Evolutionary conservation across 2,113 vertebrate genomes (phyloP).

Genomic region (Odontophorus gujanensis): DNA sequence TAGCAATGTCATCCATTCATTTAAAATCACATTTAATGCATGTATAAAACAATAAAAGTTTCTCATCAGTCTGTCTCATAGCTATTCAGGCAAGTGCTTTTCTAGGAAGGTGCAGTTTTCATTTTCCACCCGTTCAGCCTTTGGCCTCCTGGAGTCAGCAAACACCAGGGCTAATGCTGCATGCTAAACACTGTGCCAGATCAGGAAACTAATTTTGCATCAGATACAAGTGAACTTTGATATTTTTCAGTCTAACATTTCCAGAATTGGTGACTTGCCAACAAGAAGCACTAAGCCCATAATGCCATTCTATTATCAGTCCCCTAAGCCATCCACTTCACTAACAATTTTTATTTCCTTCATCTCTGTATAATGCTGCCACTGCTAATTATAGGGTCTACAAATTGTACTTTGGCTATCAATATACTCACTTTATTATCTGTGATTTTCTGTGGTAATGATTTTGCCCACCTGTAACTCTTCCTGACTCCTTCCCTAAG

Average conservation of each 20-base stretch:
- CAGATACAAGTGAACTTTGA: not conserved
- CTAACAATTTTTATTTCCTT: slow-evolving; percentile 35
- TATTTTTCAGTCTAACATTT: not conserved
- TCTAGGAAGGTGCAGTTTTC: not conserved
- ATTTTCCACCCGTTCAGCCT: not conserved
- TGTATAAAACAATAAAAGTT: not conserved
- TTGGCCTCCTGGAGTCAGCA: not conserved
- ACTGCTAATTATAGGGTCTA: slow-evolving; percentile 26
- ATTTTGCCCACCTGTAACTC: not conserved
- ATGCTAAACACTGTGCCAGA: not conserved
- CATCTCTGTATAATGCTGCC: not conserved
- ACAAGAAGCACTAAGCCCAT: not conserved
- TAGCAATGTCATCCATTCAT: not conserved
- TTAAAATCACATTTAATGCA: not conserved
- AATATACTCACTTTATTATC: not conserved
- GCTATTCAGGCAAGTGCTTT: not conserved
- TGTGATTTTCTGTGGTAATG: not conserved
- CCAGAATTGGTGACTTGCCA: not conserved
- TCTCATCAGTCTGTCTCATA: not conserved
- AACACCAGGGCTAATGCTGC: not conserved
- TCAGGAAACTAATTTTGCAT: not conserved
- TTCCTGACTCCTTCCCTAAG: not conserved
- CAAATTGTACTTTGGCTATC: not conserved
- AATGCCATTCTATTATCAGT: not conserved
- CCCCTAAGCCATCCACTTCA: not conserved